phyloP scores from a whole-genome alignment of 2,888 invertebrate genomes.

The Sussaba pulchella region DNA sequence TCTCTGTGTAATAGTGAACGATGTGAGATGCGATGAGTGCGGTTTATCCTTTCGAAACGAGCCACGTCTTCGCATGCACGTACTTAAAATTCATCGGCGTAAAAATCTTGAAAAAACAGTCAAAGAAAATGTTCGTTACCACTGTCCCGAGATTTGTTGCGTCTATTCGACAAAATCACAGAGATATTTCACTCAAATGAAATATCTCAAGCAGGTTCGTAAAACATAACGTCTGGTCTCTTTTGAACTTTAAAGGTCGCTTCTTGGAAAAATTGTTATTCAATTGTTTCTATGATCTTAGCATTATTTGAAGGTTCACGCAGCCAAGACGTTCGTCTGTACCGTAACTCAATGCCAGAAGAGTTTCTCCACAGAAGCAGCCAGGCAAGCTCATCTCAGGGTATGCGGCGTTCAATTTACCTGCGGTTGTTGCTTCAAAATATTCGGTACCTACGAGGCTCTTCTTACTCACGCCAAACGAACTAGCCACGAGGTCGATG shows the following conservation, averaged over 20 bases:
- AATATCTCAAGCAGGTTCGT: conserved; percentile 83
- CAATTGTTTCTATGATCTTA: no score
- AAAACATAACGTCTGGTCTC: no score
- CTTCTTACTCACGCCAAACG: conserved; percentile 83
- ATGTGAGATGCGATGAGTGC: conserved; percentile 79
- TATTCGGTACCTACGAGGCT: conserved; percentile 82
- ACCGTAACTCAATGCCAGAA: conserved; percentile 78
- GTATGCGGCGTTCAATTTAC: conserved; percentile 82
- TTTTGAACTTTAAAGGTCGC: no score
- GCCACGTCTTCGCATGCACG: conserved; percentile 80
- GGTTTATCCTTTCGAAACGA: conserved; percentile 79
- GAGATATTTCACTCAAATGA: conserved; percentile 80
- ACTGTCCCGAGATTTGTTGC: conserved; percentile 81
- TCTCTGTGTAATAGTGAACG: conserved; percentile 79
- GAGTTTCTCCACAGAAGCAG: conserved; percentile 82
- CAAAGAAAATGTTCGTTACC: conserved; percentile 79
- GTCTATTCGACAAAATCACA: conserved; percentile 78
- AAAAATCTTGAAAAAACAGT: conserved; percentile 76
- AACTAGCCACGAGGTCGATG: conserved; percentile 77
- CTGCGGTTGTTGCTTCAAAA: conserved; percentile 81
- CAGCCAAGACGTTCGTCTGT: conserved; percentile 82
- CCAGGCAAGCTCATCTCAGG: conserved; percentile 81
- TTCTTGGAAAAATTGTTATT: no score
- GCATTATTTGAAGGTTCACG: conserved; percentile 84
- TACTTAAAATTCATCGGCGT: conserved; percentile 80